Conservation (phyloP, 1,140 invertebrate genomes). For the Drosophila willistoni region DNA sequence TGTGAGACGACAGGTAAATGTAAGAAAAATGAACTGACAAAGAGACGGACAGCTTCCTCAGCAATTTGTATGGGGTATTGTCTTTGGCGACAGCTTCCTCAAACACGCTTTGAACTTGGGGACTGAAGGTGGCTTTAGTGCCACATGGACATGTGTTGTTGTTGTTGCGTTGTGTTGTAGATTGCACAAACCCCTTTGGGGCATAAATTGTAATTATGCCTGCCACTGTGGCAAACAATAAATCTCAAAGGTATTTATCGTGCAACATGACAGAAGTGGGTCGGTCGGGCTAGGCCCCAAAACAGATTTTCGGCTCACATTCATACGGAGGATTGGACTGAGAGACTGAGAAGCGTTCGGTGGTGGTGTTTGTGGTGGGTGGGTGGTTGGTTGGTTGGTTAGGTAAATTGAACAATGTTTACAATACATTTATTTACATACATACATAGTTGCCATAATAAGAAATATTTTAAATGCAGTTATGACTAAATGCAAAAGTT, state of each 20-base stretch:
- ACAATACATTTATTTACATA: conserved; percentile 14
- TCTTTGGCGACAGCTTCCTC: conserved; percentile 78
- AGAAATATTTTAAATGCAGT: conserved; percentile 71
- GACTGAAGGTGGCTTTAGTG: conserved; percentile 23
- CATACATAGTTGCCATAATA: conserved; percentile 38
- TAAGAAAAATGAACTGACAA: conserved; percentile 31
- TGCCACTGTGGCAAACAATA: conserved; percentile 75
- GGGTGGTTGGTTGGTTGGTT: not conserved
- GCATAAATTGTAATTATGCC: conserved; percentile 81
- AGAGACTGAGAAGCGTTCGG: not conserved
- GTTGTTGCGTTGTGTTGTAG: not conserved
- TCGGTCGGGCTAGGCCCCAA: conserved; percentile 63
- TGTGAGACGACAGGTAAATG: conserved; percentile 55
- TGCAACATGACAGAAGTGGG: conserved; percentile 79
- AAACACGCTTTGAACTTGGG: conserved; percentile 77
- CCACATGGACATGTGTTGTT: not conserved
- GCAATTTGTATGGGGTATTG: conserved; percentile 72
- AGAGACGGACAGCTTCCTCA: conserved; percentile 60
- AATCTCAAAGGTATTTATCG: conserved; percentile 77
- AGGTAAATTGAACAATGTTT: conserved; percentile 35
- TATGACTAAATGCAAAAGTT: conserved; percentile 78
- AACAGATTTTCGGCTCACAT: conserved; percentile 24
- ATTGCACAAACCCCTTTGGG: conserved; percentile 67
- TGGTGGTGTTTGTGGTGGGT: not conserved
- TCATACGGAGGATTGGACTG: conserved; percentile 40